Conservation (phyloP, 2,113 vertebrate species). For the Patagioenas fasciata region DNA sequence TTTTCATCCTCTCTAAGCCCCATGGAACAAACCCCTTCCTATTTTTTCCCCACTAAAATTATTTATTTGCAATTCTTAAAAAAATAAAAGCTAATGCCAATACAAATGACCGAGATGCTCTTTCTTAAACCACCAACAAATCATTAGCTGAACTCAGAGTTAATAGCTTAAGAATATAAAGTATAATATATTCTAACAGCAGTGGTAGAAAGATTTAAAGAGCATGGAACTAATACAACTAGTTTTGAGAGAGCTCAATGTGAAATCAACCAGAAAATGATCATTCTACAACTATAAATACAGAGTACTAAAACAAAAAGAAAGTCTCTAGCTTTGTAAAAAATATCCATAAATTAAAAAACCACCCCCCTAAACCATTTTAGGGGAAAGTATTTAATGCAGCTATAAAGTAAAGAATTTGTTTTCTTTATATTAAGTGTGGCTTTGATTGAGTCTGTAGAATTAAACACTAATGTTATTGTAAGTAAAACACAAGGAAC, state of each 20-base stretch:
- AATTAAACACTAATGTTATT: constrained; percentile 74
- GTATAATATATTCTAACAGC: constrained; percentile 63
- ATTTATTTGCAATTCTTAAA: constrained; percentile 46
- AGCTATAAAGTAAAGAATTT: constrained; percentile 73
- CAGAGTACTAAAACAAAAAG: constrained; percentile 72
- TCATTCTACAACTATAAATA: constrained; percentile 72
- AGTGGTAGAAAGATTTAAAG: constrained; percentile 73
- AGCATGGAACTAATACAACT: constrained; percentile 70
- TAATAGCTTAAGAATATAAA: constrained; percentile 75
- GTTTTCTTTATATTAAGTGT: constrained; percentile 75
- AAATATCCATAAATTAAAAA: constrained; percentile 73
- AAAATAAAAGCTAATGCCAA: neutral
- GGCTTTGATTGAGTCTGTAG: constrained; percentile 73
- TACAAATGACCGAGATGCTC: neutral
- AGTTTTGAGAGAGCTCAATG: constrained; percentile 71
- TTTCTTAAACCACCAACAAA: constrained; percentile 50
- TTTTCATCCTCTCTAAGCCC: neutral
- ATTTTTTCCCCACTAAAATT: neutral
- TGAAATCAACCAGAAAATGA: constrained; percentile 82
- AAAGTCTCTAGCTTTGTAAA: constrained; percentile 54
- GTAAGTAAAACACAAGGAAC: constrained; percentile 68
- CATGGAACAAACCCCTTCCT: neutral
- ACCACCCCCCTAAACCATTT: constrained; percentile 63
- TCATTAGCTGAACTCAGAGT: constrained; percentile 66
- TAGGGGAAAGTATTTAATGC: constrained; percentile 74